A percentile compares a stretch with the other conserved stretches of the same genome.
Conservation (phyloP, 2,797 vertebrate genomes). For the Nyctalus aviator region DNA sequence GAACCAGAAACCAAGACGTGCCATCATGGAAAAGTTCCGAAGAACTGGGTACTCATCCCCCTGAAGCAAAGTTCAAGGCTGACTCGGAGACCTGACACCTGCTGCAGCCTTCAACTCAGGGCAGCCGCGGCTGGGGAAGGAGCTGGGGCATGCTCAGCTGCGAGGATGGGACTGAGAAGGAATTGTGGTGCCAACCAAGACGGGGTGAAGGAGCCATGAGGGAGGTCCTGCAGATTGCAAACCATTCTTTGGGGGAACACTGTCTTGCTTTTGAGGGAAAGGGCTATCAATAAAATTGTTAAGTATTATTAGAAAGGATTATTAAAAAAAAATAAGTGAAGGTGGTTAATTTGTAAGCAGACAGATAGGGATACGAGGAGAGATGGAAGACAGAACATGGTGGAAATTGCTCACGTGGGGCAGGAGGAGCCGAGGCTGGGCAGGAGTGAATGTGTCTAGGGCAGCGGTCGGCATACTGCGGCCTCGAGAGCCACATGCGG, state of each 20-base stretch:
- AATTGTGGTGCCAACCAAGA: not conserved
- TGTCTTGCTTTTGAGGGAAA: not conserved
- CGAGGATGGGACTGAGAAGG: not conserved
- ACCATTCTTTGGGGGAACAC: not conserved
- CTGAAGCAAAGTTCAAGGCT: not conserved
- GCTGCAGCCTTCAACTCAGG: not conserved
- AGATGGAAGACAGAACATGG: not conserved
- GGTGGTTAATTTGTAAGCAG: not conserved
- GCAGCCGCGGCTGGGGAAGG: not conserved
- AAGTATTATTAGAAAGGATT: not conserved
- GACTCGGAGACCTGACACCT: not conserved
- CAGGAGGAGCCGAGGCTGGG: not conserved
- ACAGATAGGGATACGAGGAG: not conserved
- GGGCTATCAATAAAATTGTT: not conserved
- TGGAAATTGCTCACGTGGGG: not conserved
- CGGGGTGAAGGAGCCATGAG: not conserved
- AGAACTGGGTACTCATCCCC: not conserved
- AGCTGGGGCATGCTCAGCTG: not conserved
- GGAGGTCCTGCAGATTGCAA: too few species aligned
- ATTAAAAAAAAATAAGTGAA: not conserved
- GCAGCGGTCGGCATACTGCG: not conserved
- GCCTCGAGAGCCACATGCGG: too few species aligned
- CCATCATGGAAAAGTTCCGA: not conserved
- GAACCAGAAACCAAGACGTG: conserved; percentile 25
- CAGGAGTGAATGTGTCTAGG: not conserved